Conservation (phyloP, 2,888 invertebrate species). For the Alcis repandata region DNA sequence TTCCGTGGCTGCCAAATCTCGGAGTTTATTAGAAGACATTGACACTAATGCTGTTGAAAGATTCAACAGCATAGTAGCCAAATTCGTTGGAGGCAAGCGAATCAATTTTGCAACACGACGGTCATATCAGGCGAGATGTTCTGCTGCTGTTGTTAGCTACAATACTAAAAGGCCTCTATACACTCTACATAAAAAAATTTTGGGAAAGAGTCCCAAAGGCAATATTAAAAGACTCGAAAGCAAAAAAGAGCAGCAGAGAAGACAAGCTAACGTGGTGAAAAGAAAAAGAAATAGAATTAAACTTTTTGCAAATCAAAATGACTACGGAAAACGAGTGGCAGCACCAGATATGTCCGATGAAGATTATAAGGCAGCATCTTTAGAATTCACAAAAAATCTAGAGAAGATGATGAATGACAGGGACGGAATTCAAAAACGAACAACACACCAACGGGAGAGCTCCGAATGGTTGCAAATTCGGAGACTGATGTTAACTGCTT, state of each 20-base stretch:
- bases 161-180: background rate
- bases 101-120: constrained; percentile 16
- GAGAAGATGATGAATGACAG: constrained; percentile 23
- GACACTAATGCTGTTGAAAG: constrained; percentile 45
- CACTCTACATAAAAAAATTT: constrained; percentile 6
- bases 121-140: constrained; percentile 12
- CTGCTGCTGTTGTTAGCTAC: constrained; percentile 15
- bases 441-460: constrained; percentile 22
- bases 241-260: constrained; percentile 1
- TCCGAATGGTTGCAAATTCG: constrained; percentile 29
- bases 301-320: constrained; percentile 6
- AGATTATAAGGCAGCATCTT: constrained; percentile 3
- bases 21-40: constrained; percentile 16
- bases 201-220: background rate
- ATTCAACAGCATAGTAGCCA: constrained; percentile 53
- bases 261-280: background rate
- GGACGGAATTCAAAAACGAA: background rate
- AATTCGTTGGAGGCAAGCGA: constrained; percentile 44
- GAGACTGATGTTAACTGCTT: constrained; percentile 22
- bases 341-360: constrained; percentile 12
- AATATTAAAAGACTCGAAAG: background rate
- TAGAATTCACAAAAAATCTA: constrained; percentile 21
- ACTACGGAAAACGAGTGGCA: background rate
- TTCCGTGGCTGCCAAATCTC: constrained; percentile 9
- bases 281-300: constrained; percentile 7